Evolutionary conservation across 1,140 invertebrate species (phyloP), one percentile per base, ranked within the genome.

Genomic region (Archivesica marissinica): DNA sequence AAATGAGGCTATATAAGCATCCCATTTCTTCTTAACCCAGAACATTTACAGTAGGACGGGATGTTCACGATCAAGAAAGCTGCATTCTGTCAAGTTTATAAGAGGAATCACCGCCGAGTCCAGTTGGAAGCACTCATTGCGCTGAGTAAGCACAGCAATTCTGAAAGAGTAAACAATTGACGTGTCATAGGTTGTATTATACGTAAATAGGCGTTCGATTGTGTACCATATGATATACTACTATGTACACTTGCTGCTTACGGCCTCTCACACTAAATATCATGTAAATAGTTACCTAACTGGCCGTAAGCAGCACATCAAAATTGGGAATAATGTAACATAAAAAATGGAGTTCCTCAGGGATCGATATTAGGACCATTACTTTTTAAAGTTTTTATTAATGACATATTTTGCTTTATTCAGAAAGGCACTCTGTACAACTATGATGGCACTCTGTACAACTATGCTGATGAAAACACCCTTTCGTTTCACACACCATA

Each of bases 61-160:
- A 47, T 47, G 20, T 47, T 47, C 20, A 47, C 28, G 7, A 28
- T 59, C 7, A 28, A 30, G 30, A 3, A 35, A 17, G 59, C 59
- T 35, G 59, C n/a, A n/a, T n/a, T n/a, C n/a, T n/a, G n/a, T n/a
- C n/a, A n/a, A n/a, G n/a, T n/a, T n/a, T n/a, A n/a, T n/a, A 13
- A 17, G 20, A 33, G 3, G 30, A 35, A 35, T 64, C 59, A 64
- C 59, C 59, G 59, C 59, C 59, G 59, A 35, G 59, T 64, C 59
- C 59, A 64, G 30, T 4, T 35, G 1, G 59, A 64, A 9, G 59
- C 59, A 35, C 59, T 35, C 59, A 64, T 35, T 3, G 59, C 59
- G 2, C 30, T 15, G 1, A 64, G 30, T 33, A 64, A 35, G 30
- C 59, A 64, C 15, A 64, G 28, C n/a, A 64, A 64, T 25, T 64